Base-by-base conservation (phyloP, 2,797 vertebrate species). In the Malacoctenus gilli region DNA sequence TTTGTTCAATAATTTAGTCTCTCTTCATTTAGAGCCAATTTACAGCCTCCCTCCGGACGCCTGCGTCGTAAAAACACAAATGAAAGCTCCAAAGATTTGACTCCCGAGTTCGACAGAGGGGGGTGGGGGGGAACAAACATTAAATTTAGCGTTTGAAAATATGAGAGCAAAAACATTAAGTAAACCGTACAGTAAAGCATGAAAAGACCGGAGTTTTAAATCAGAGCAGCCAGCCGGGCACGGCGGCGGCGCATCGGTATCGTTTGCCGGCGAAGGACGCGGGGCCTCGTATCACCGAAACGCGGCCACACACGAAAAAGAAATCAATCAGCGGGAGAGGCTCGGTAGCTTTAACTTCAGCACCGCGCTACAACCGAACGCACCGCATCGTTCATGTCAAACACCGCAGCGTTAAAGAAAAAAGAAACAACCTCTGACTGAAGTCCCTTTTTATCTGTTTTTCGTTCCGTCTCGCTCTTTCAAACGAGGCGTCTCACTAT, bases 301-400 rank as follows among this genome's bases (percentile, higher is more conserved):
- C 35, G 9, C 1, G 59, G 32, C 23, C 19, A 28, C 50, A 11
- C n/a, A 16, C 4, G 22, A 38, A n/a, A 39, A 49, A n/a, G n/a
- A 55, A 61, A 79, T 56, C 31, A 40, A 50, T 49, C 23, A 31
- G 47, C 48, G 40, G 39, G 80, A 54, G 59, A 52, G 36, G 11
- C 5, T 31, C 15, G 34, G 15, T 3, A 34, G 15, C 16, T 42
- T 19, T 54, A 41, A 55, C 32, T 71, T 48, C n/a, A 52, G 16
- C n/a, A n/a, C n/a, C n/a, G 34, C 12, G 23, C 49, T 56, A 37
- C 44, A 62, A 15, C 23, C 14, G 43, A 25, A 51, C 31, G 52
- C 20, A 41, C 42, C 59, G 54, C 46, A 71, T n/a, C 21, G 39
- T 36, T 55, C 14, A 21, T 32, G 35, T 13, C 51, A 60, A 22